These are phyloP conservation scores for Laticauda laticaudata DNA, from an alignment of 2,113 vertebrate genomes.

Conservation along the genomic window DNA sequence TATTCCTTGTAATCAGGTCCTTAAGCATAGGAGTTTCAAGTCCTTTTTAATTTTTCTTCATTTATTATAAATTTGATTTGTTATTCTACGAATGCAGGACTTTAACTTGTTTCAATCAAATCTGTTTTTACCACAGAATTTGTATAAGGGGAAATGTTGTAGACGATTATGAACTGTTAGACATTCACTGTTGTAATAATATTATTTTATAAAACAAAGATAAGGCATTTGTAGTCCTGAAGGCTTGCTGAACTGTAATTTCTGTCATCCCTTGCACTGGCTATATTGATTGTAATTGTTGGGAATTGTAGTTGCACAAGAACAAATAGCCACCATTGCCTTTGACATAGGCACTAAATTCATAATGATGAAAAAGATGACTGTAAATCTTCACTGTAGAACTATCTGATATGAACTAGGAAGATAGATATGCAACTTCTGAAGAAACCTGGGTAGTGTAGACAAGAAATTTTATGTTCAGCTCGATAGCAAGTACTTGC, in stretches of 20 bases:
- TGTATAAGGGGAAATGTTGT: neutral
- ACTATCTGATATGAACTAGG: neutral
- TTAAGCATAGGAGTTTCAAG: neutral
- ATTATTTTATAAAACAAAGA: neutral
- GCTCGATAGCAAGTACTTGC: neutral
- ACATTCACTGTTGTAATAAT: neutral
- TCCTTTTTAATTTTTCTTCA: neutral
- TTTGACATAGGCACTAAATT: neutral
- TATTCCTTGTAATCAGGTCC: neutral
- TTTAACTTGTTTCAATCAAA: neutral
- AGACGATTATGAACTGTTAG: neutral
- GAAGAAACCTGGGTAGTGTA: neutral
- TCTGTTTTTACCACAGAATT: neutral
- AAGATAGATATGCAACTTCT: neutral
- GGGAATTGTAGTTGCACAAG: neutral
- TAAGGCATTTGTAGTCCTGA: neutral
- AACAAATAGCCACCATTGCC: neutral
- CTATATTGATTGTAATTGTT: neutral
- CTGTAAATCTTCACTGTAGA: neutral
- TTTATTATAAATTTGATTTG: neutral
- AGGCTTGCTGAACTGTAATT: neutral
- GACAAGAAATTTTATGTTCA: neutral
- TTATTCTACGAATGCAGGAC: neutral
- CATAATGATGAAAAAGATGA: neutral
- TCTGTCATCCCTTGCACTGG: neutral